These are phyloP conservation scores for Pristis pectinata DNA, from an alignment of 2,797 vertebrate species.

Conservation along the genomic window DNA sequence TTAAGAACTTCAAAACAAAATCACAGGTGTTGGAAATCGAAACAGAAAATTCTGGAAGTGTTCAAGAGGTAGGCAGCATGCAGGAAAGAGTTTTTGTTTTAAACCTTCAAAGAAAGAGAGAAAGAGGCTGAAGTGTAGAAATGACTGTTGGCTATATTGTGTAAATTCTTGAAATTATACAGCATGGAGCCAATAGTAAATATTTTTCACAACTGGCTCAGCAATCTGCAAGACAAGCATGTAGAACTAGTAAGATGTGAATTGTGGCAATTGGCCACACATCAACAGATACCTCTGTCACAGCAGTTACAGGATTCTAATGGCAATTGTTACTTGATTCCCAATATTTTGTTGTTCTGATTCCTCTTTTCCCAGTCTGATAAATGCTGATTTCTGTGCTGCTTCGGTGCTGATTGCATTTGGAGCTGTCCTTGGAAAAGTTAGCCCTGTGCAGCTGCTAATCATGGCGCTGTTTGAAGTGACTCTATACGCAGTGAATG, in stretches of 20 bases:
- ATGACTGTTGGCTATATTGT: not conserved
- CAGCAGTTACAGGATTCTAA: not conserved
- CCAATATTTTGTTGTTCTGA: not conserved
- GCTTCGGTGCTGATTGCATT: conserved; percentile 82
- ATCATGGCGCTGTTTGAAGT: conserved; percentile 84
- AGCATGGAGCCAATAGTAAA: not conserved
- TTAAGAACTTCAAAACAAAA: not conserved
- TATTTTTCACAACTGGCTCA: not conserved
- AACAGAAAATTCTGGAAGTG: too few relatives aligned
- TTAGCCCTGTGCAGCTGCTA: conserved; percentile 84
- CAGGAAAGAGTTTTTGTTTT: too few relatives aligned
- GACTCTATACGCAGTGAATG: conserved; percentile 82
- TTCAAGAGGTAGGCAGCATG: too few relatives aligned
- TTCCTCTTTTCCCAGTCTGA: conserved; percentile 63
- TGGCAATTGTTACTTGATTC: not conserved
- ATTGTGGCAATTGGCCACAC: not conserved
- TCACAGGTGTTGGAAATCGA: too few relatives aligned
- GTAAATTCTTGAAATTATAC: too few relatives aligned
- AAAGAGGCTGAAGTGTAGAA: not conserved
- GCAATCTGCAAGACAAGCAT: not conserved
- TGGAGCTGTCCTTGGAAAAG: conserved; percentile 84
- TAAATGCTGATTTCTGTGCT: conserved; percentile 92
- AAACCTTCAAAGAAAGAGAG: not conserved
- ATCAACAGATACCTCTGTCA: not conserved
- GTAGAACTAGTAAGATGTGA: not conserved